These are phyloP conservation scores for Exocentrus adspersus DNA, from an alignment of 2,888 invertebrate species.

Conservation along the genomic window DNA sequence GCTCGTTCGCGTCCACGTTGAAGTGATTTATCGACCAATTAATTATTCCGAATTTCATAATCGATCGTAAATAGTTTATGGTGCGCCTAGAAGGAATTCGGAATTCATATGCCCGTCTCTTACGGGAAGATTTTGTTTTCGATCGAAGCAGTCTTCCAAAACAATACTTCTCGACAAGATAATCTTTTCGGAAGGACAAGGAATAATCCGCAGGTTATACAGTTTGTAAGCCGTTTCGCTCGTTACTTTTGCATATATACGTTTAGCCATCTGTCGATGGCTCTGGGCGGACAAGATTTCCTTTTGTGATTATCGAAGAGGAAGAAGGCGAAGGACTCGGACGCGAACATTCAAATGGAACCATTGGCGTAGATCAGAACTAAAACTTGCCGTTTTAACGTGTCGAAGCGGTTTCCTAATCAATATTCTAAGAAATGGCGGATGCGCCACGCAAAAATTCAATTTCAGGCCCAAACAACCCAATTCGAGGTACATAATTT, in stretches of 20 bases:
- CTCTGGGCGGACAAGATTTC: slow-evolving; percentile 28
- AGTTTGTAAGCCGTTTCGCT: slow-evolving; percentile 10
- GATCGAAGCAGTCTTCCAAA: too few relatives aligned
- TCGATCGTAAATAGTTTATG: background rate
- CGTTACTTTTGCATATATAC: slow-evolving; percentile 20
- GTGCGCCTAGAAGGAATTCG: background rate
- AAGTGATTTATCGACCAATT: slow-evolving; percentile 10
- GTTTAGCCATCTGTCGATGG: slow-evolving; percentile 27
- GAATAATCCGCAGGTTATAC: slow-evolving; percentile 6
- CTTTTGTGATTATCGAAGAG: slow-evolving; percentile 27
- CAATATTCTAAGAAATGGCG: background rate
- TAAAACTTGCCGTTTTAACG: too few relatives aligned
- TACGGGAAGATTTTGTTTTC: too few relatives aligned
- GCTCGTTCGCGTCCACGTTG: background rate
- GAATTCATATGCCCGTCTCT: background rate
- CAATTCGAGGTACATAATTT: too few relatives aligned
- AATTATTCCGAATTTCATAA: slow-evolving; percentile 4
- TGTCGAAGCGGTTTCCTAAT: too few relatives aligned
- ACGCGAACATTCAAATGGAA: slow-evolving; percentile 1
- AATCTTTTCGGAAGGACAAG: background rate
- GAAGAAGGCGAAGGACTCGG: slow-evolving; percentile 14
- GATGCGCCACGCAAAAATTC: background rate
- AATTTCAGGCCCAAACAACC: too few relatives aligned
- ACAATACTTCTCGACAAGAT: too few relatives aligned
- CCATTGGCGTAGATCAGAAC: slow-evolving; percentile 1